Evolutionary conservation across 2,113 vertebrate genomes (phyloP), one percentile per base, ranked within the genome.

Genomic region (Oostethus manadensis): DNA sequence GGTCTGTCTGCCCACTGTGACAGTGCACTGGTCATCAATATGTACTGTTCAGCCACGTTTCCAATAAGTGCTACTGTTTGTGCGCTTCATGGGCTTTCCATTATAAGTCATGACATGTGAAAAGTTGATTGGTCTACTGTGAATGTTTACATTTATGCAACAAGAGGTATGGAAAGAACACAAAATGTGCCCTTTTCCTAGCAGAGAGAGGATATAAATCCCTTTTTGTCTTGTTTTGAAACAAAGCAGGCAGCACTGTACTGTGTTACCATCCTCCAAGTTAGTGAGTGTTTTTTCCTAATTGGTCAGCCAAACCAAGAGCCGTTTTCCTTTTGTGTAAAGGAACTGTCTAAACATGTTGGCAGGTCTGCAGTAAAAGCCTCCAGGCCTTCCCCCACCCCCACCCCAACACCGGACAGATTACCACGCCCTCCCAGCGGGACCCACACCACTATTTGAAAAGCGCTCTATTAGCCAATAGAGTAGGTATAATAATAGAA

Each of bases 1-100:
- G 63, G 43, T 73, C 58, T 66, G 76, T 86, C 42, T 64, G 47
- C 66, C 61, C 74, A 59, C 74, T 38, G 49, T 79, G 74, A 72
- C 71, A n/a, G 58, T 74, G 61, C 71, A 64, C 62, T 76, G 56
- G 69, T 60, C 79, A 75, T 81, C 68, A 60, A 62, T 71, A 66
- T 84, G 72, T 55, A 40, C 8, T 13, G 11, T 71, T 29, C 58
- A 70, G 50, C 67, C 22, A 55, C 35, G 33, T 55, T 42, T 40
- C 35, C 53, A 38, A 23, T 14, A 29, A 51, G 50, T 14, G 21
- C 26, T 51, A n/a, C 8, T 1, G 1, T 40, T 55, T 13, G 35
- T 55, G 20, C 53, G 15, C n/a, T 14, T 23, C 10, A 23, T 21
- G 21, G 15, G 20, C 13, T 22, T 48, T 21, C 11, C 23, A 26